A percentile compares a stretch with the other conserved stretches of the same genome.
phyloP scores from a whole-genome alignment of 2,888 invertebrate genomes.

The Anoncus sp. region DNA sequence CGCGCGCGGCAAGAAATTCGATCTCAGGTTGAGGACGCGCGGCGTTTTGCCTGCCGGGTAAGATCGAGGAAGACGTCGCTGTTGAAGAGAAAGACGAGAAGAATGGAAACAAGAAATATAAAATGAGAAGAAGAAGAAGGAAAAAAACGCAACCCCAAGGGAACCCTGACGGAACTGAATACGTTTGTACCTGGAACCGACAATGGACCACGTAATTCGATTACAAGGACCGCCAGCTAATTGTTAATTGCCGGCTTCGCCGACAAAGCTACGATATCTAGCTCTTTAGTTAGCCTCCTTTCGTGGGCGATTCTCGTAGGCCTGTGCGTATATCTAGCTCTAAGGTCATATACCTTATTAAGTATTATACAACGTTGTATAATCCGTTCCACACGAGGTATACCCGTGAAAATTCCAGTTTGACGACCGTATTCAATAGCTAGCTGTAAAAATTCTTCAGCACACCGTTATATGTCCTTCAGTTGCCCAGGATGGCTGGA shows the following conservation, averaged over 20 bases:
- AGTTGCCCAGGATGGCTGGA: too few species aligned
- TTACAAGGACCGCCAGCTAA: constrained; percentile 83
- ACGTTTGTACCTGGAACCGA: constrained; percentile 82
- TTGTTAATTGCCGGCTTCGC: constrained; percentile 82
- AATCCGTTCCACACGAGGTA: constrained; percentile 5
- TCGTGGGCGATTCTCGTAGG: constrained; percentile 15
- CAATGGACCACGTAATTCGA: constrained; percentile 82
- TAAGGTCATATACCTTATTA: constrained; percentile 19
- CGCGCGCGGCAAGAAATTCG: constrained; percentile 79
- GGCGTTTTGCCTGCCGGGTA: constrained; percentile 43
- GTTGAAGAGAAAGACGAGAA: constrained; percentile 67
- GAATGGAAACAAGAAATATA: constrained; percentile 19
- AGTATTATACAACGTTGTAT: constrained; percentile 14
- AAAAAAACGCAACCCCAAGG: constrained; percentile 67
- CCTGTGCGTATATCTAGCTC: neutral
- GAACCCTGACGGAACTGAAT: constrained; percentile 78
- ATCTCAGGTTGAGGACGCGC: constrained; percentile 71
- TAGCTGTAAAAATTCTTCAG: neutral
- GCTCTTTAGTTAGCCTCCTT: constrained; percentile 46
- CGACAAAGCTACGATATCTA: constrained; percentile 59
- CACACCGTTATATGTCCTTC: too few species aligned
- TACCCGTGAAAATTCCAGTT: constrained; percentile 12
- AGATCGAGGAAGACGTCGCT: constrained; percentile 53
- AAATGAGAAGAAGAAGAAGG: constrained; percentile 42
- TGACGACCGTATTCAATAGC: neutral